These are phyloP conservation scores for Phymastichus coffea DNA, from an alignment of 1,140 invertebrate species.

Conservation along the genomic window DNA sequence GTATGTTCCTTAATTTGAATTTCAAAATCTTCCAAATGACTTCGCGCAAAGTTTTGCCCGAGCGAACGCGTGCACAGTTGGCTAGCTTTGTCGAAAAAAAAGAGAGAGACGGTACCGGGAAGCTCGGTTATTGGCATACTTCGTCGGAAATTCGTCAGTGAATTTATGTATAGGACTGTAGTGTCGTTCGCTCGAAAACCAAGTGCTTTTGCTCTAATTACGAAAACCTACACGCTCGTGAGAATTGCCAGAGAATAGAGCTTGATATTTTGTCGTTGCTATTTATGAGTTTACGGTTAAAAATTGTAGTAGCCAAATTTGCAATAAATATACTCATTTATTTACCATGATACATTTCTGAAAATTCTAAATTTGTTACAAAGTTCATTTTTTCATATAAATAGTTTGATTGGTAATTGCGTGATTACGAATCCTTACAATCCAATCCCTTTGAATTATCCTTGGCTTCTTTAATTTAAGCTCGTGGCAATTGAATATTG, in stretches of 20 bases:
- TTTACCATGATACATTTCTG: too few relatives aligned
- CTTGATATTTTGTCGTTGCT: too few relatives aligned
- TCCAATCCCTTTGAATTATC: conserved; percentile 9
- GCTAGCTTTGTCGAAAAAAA: neutral
- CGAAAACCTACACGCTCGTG: too few relatives aligned
- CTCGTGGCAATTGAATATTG: conserved; percentile 1
- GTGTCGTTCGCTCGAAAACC: too few relatives aligned
- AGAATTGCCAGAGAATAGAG: too few relatives aligned
- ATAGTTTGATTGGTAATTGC: too few relatives aligned
- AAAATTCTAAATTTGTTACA: too few relatives aligned
- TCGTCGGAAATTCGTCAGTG: conserved; percentile 7
- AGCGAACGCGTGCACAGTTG: neutral
- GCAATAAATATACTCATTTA: too few relatives aligned
- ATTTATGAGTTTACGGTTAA: too few relatives aligned
- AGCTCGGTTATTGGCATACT: conserved; percentile 22
- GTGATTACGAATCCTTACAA: conserved; percentile 4
- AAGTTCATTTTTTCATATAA: too few relatives aligned
- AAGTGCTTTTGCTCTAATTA: too few relatives aligned
- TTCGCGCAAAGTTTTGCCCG: conserved; percentile 7
- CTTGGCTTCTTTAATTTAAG: neutral
- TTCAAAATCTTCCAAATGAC: conserved; percentile 26
- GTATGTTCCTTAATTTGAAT: conserved; percentile 26
- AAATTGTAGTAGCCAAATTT: too few relatives aligned
- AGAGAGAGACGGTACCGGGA: neutral
- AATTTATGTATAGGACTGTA: conserved; percentile 3